Conservation (phyloP, 2,888 invertebrate species). For the Strigamia maritima region DNA sequence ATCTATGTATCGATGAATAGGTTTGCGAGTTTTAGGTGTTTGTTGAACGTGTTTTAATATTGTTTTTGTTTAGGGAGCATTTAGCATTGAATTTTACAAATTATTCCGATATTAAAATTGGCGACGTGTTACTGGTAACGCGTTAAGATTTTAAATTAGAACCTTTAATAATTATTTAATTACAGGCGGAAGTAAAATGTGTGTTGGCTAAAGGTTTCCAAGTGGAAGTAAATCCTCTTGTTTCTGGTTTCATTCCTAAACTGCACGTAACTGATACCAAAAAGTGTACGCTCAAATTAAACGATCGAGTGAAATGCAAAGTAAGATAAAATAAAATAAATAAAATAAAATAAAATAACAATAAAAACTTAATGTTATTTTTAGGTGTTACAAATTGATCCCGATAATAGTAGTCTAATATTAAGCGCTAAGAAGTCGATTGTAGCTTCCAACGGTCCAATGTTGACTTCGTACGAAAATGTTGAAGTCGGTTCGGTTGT, state of each 20-base stretch:
- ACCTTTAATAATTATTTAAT: too few species aligned
- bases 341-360: too few species aligned
- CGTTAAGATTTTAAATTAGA: too few species aligned
- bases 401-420: background rate
- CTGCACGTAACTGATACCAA: background rate
- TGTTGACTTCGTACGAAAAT: background rate
- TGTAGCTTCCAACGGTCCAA: background rate
- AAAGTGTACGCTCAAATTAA: background rate
- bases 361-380: background rate
- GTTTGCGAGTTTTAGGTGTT: background rate
- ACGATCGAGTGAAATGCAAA: background rate
- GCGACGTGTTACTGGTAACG: background rate
- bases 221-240: background rate
- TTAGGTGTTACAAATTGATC: background rate
- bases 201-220: background rate
- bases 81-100: background rate
- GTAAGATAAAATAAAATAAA: background rate
- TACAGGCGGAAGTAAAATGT: background rate
- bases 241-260: background rate
- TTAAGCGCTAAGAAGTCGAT: background rate
- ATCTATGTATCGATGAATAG: background rate
- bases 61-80: background rate
- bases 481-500: background rate
- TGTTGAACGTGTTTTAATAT: too few species aligned
- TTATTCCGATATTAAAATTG: background rate